Evolutionary conservation across 2,888 invertebrate species (phyloP).

Genomic region (Ichneumon xanthorius): DNA sequence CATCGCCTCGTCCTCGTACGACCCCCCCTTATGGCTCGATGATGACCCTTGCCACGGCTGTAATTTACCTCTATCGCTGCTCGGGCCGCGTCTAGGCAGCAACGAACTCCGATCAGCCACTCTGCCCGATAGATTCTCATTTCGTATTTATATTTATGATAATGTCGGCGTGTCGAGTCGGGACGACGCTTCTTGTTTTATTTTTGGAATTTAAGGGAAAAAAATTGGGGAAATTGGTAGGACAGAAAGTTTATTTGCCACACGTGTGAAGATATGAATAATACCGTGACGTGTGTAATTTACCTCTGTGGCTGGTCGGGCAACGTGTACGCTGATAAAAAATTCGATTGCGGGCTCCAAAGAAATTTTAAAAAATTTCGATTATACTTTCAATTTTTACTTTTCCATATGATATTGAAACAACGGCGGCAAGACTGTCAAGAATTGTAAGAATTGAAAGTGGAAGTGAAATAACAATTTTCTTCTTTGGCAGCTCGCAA

Average conservation of each 20-base stretch:
- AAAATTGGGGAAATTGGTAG: background rate
- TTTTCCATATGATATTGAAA: too few relatives aligned
- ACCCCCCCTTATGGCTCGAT: slow-evolving; percentile 32
- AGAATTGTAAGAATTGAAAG: too few relatives aligned
- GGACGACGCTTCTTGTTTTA: too few relatives aligned
- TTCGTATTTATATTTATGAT: slow-evolving; percentile 7
- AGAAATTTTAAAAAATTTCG: too few relatives aligned
- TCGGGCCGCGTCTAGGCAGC: slow-evolving; percentile 50
- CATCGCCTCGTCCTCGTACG: slow-evolving; percentile 49
- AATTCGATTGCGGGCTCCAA: too few relatives aligned
- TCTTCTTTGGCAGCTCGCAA: too few relatives aligned
- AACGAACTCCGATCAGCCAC: slow-evolving; percentile 54
- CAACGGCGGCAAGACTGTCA: too few relatives aligned
- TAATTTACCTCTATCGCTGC: slow-evolving; percentile 61
- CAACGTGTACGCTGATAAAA: slow-evolving; percentile 34
- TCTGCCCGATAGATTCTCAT: slow-evolving; percentile 40
- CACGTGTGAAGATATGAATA: slow-evolving; percentile 8
- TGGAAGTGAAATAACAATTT: too few relatives aligned
- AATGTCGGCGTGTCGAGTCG: too few relatives aligned
- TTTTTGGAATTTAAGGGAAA: too few relatives aligned
- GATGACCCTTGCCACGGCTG: slow-evolving; percentile 64
- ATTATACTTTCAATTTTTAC: too few relatives aligned
- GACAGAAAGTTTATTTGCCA: background rate
- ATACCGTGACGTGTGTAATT: slow-evolving; percentile 44
- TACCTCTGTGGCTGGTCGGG: slow-evolving; percentile 47